Base-by-base conservation (phyloP, 2,888 invertebrate species). In the Tuberolachnus salignus region DNA sequence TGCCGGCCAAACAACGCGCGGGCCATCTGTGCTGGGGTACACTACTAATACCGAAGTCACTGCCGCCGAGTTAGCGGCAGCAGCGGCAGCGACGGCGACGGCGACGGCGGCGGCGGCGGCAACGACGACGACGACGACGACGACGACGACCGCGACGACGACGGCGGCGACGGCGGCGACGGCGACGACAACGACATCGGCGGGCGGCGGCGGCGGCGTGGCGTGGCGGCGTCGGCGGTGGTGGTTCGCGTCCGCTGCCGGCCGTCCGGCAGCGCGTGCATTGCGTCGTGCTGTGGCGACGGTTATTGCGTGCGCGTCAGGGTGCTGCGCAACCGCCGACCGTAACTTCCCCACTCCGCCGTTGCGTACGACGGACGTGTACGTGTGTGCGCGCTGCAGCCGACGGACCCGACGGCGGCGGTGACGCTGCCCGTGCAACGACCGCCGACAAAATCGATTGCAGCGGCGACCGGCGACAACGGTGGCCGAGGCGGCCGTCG, bases 221-320 rank as follows among this genome's bases (percentile, higher is more conserved):
- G 51, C 13, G 11, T 1, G 21, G 21, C 2, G 26, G 55, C 44
- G 66, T n/a, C 26, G 66, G 57, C 46, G 53, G 74, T n/a, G 75
- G 55, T 57, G 46, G 75, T 75, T 66, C 67, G 66, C 75, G 66
- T 75, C 75, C 75, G 75, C 46, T 75, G 75, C 75, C 64, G 75
- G 46, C 75, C 75, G 75, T 57, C 75, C 75, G 75, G 75, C 75
- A 67, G 75, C 78, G 78, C 78, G 78, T 69, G 67, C 59, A 59
- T 57, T 67, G 78, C 78, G 34, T 59, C 67, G 67, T 67, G 67
- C 67, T 67, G 75, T 59, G 42, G 49, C 78, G 26, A 34, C 67
- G 67, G 67, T 59, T 51, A 44, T 74, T 66, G 66, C 49, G 78
- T 67, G 78, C 67, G 78, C 78, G 78, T n/a, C 67, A 57, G 21